phyloP scores from a whole-genome alignment of 2,113 vertebrate genomes.

The Beaufortia kweichowensis region DNA sequence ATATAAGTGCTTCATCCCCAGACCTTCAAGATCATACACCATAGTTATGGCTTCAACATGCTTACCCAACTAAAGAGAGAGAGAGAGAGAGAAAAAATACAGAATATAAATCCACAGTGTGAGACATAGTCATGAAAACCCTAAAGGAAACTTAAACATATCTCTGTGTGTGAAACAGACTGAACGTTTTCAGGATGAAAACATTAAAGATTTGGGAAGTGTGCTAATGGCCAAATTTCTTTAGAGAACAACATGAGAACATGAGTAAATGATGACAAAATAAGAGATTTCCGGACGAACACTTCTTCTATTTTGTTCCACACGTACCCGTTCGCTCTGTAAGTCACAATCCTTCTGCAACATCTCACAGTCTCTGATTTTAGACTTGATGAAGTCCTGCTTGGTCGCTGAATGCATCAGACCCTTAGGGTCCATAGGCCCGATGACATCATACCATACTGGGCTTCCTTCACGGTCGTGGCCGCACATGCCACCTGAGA shows the following conservation, averaged over 20 bases:
- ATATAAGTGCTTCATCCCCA: conserved; percentile 94
- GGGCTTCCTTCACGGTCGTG: conserved; percentile 87
- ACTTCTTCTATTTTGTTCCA: background rate
- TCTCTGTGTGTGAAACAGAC: too few relatives aligned
- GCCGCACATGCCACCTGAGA: conserved; percentile 90
- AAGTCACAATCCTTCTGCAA: conserved; percentile 75
- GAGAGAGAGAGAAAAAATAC: conserved; percentile 4
- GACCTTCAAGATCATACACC: conserved; percentile 92
- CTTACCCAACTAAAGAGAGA: conserved; percentile 78
- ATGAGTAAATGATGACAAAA: background rate
- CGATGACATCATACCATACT: conserved; percentile 89
- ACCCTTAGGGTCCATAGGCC: conserved; percentile 89
- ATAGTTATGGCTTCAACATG: conserved; percentile 86
- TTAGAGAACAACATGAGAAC: background rate
- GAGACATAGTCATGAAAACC: background rate
- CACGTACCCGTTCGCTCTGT: conserved; percentile 79
- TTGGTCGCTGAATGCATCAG: conserved; percentile 91
- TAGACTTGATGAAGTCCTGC: conserved; percentile 93
- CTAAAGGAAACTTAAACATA: too few relatives aligned
- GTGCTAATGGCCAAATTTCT: too few relatives aligned
- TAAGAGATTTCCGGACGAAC: background rate
- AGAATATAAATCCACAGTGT: background rate
- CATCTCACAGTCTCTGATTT: conserved; percentile 90
- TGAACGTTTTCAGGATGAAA: too few relatives aligned
- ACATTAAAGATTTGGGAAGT: too few relatives aligned